Base-by-base conservation (phyloP, 35 echinoderm and acorn worm species). In the Amphiura filiformis region DNA sequence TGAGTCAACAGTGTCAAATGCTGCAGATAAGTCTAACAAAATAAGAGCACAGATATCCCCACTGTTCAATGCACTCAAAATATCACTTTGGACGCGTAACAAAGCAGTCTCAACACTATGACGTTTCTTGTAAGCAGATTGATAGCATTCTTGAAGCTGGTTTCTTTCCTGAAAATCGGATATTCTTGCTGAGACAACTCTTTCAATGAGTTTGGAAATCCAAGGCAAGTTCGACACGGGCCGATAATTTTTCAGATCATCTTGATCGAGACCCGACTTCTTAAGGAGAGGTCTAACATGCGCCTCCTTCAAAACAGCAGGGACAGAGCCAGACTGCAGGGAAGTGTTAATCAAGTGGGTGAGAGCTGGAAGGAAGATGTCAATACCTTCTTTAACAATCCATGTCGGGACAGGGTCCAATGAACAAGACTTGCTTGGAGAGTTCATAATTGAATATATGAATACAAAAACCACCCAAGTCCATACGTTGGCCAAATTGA, bases 171-270 rank as follows among this genome's bases (percentile, higher is more conserved):
- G 22, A 61, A 65, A 82, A 75, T 22, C 31, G 0, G 5, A 33
- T 39, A 89, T 34, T 38, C 65, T 44, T n/a, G 78, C 1, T 20
- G 86, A 38, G 39, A 84, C 86, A 14, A 84, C 31, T 26, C 81
- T 35, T 61, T 94, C 87, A 56, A 94, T 35, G 22, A 57, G 35
- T 81, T 94, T 94, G 5, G 39, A 40, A 2, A 94, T 49, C 52
- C 89, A 94, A 31, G 32, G 79, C 1, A 89, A 44, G 38, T 93
- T 93, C 5, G 85, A 52, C 32, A 93, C 70, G 15, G 91, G 91
- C 77, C 91, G 88, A 76, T 93, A 88, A 88, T 88, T 88, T 0
- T 88, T 81, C 26, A 83, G 49, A 39, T 83, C 79, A 22, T 93
- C 36, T 26, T 26, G 9, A 83, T 81, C 86, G 11, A 84, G 32